Conservation (phyloP, 2,113 vertebrate genomes). For the Eidolon helvum region DNA sequence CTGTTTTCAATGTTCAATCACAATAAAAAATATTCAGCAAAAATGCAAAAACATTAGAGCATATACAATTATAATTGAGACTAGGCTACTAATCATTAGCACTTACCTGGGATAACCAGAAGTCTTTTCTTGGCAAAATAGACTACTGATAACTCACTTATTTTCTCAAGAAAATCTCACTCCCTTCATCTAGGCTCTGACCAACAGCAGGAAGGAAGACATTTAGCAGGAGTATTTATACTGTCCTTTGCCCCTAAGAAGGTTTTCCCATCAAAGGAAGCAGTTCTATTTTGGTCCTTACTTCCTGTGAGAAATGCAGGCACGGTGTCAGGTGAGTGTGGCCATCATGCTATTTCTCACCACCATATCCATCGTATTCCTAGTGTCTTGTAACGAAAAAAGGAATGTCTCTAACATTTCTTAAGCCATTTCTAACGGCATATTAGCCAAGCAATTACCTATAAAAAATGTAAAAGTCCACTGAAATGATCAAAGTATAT, state of each 20-base stretch:
- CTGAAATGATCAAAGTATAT: not conserved
- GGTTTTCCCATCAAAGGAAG: slow-evolving; percentile 58
- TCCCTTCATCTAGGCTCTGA: not conserved
- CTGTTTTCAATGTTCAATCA: not conserved
- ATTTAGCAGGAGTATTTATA: slow-evolving; percentile 26
- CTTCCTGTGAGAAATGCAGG: slow-evolving; percentile 47
- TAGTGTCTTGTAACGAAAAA: not conserved
- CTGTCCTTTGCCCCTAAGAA: slow-evolving; percentile 11
- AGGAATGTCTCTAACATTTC: not conserved
- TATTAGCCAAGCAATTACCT: not conserved
- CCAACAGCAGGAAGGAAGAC: slow-evolving; percentile 31
- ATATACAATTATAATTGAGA: not conserved
- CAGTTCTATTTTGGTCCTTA: slow-evolving; percentile 38
- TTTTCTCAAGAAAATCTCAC: not conserved
- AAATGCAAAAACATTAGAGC: not conserved
- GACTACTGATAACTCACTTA: not conserved
- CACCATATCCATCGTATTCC: not conserved
- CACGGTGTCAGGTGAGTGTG: not conserved
- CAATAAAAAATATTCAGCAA: not conserved
- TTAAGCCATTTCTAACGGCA: not conserved
- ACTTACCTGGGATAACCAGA: not conserved
- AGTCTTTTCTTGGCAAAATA: not conserved
- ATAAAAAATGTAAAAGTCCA: not conserved
- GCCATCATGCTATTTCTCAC: slow-evolving; percentile 24
- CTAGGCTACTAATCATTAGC: not conserved